These are phyloP conservation scores for Volucella inanis DNA, from an alignment of 2,888 invertebrate species.

Conservation along the genomic window DNA sequence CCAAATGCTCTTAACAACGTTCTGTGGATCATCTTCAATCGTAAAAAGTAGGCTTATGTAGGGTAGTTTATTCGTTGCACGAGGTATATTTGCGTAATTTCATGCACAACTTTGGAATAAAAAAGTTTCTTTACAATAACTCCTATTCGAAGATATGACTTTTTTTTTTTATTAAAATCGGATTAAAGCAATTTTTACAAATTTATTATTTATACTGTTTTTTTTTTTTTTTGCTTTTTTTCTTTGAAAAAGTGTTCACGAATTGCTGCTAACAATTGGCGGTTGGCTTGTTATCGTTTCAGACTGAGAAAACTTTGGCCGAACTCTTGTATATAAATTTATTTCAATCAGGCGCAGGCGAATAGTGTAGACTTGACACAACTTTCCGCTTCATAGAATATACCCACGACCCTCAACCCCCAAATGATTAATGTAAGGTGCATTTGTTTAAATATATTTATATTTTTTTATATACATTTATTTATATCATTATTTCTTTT, in stretches of 20 bases:
- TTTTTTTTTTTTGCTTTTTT: neutral
- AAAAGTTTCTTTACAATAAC: too few species aligned
- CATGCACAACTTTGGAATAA: too few species aligned
- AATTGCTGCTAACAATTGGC: conserved; percentile 57
- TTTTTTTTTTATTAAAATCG: too few species aligned
- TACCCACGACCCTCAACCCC: conserved; percentile 17
- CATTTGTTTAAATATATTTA: conserved; percentile 53
- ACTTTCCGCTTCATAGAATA: conserved; percentile 44
- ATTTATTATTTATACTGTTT: neutral
- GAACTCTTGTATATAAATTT: conserved; percentile 85
- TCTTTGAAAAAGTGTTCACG: conserved; percentile 31
- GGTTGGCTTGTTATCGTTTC: conserved; percentile 80
- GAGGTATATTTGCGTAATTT: too few species aligned
- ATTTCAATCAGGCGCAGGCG: conserved; percentile 56
- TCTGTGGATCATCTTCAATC: too few species aligned
- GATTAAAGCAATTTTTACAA: too few species aligned
- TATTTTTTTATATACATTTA: conserved; percentile 14
- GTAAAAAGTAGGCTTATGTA: too few species aligned
- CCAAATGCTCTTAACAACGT: too few species aligned
- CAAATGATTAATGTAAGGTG: conserved; percentile 60
- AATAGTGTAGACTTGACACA: conserved; percentile 45
- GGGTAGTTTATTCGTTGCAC: too few species aligned
- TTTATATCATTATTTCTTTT: conserved; percentile 32
- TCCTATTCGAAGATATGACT: too few species aligned
- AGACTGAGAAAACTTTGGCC: conserved; percentile 91